These are phyloP conservation scores for Eulemur rufifrons DNA, from an alignment of 2,113 vertebrate species.

Conservation along the genomic window DNA sequence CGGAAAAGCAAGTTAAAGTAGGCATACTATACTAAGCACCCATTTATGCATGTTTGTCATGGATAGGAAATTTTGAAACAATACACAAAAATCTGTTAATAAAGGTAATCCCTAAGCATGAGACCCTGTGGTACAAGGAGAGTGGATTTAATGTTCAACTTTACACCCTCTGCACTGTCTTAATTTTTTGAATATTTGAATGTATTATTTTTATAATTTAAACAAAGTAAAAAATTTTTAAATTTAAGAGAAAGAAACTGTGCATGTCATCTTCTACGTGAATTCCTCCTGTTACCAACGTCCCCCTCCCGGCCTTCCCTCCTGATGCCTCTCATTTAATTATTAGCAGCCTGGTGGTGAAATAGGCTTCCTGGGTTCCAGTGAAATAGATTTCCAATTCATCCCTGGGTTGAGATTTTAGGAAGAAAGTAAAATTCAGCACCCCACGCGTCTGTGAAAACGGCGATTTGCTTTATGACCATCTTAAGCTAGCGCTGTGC, in stretches of 20 bases:
- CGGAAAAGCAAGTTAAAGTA: not conserved
- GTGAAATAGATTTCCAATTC: not conserved
- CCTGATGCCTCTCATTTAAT: not conserved
- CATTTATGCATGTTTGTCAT: not conserved
- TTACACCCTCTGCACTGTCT: not conserved
- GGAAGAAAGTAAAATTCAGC: not conserved
- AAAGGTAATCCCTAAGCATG: not conserved
- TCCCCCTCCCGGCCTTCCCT: not conserved
- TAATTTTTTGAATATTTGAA: not conserved
- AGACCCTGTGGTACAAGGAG: not conserved
- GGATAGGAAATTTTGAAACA: not conserved
- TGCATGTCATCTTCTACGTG: not conserved
- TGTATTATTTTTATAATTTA: constrained; percentile 2
- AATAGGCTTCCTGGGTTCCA: not conserved
- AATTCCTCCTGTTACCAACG: not conserved
- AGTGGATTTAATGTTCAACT: not conserved
- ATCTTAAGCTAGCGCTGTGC: not conserved
- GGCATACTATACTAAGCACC: not conserved
- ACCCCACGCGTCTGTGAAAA: not conserved
- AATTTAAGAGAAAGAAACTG: not conserved
- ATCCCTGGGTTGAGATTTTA: not conserved
- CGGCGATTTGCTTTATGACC: not conserved
- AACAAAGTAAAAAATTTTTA: not conserved
- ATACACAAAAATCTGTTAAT: not conserved
- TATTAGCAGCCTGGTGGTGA: not conserved